A percentile compares a stretch with the other conserved stretches of the same genome.
These are phyloP conservation scores for Tinamus guttatus DNA, from an alignment of 2,113 vertebrate species.

Conservation along the genomic window DNA sequence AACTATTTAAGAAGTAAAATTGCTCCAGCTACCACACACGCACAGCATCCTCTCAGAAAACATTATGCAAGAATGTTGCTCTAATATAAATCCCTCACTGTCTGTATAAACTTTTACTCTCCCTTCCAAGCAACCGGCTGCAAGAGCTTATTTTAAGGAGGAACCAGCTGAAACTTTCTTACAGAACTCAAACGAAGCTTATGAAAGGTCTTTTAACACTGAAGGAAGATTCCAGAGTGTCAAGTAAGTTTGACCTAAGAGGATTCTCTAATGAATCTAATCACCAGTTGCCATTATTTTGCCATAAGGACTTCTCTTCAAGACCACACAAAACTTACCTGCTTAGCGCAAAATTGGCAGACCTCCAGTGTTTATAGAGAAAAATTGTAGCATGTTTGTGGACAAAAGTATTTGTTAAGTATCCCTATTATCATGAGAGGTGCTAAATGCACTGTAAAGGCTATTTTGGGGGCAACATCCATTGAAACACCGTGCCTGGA, in stretches of 20 bases:
- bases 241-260: background rate
- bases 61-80: background rate
- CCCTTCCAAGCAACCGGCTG: background rate
- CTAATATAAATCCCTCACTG: background rate
- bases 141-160: background rate
- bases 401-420: background rate
- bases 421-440: background rate
- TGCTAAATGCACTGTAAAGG: background rate
- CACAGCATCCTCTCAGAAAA: background rate
- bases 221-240: background rate
- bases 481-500: background rate
- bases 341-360: background rate
- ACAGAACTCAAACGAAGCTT: background rate
- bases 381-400: background rate
- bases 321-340: background rate
- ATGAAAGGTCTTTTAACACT: background rate
- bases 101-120: background rate
- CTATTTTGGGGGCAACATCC: background rate
- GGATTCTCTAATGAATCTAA: background rate
- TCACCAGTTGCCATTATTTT: background rate
- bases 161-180: background rate
- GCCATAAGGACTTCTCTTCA: background rate
- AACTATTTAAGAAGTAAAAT: conserved; percentile 18
- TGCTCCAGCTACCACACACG: background rate
- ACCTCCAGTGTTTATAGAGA: background rate